Percentiles rank a stretch among this genome's conserved stretches.
These are phyloP conservation scores for Frankliniella fusca DNA, from an alignment of 2,888 invertebrate genomes.

Conservation along the genomic window DNA sequence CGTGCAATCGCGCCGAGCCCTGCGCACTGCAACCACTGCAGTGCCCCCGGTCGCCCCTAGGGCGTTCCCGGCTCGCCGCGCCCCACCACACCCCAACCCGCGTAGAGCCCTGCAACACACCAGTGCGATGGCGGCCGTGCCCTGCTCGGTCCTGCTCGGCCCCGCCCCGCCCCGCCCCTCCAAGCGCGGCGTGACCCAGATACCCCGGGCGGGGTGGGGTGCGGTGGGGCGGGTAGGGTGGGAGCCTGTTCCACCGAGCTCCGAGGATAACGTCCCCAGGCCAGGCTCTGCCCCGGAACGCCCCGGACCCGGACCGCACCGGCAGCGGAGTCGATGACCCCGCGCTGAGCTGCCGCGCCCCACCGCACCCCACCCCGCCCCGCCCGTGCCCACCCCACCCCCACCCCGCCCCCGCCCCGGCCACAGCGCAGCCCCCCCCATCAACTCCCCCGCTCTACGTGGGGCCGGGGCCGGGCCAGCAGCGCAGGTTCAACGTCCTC, in stretches of 20 bases:
- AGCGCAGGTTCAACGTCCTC: background rate
- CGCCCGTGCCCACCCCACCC: too few relatives aligned
- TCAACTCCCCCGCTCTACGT: background rate
- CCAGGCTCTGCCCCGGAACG: background rate
- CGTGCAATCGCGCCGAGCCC: too few relatives aligned
- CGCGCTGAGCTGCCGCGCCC: background rate
- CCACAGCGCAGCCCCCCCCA: background rate
- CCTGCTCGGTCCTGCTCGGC: background rate
- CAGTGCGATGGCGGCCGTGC: background rate
- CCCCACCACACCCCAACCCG: too few relatives aligned
- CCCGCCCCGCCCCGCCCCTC: background rate
- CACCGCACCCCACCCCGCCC: background rate
- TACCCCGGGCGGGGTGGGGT: constrained; percentile 3
- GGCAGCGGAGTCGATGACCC: constrained; percentile 21
- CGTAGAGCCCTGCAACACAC: too few relatives aligned
- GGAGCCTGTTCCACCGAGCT: background rate
- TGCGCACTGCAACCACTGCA: background rate
- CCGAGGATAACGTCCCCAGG: background rate
- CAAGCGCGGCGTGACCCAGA: constrained; percentile 16
- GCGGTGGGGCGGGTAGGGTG: background rate
- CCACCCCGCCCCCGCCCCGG: background rate
- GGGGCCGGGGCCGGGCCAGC: background rate
- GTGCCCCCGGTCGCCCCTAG: background rate
- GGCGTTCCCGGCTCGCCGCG: background rate
- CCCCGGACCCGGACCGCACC: background rate